Evolutionary conservation across 2,888 invertebrate genomes (phyloP).

Genomic region (Lepidocyrtoides sp.): DNA sequence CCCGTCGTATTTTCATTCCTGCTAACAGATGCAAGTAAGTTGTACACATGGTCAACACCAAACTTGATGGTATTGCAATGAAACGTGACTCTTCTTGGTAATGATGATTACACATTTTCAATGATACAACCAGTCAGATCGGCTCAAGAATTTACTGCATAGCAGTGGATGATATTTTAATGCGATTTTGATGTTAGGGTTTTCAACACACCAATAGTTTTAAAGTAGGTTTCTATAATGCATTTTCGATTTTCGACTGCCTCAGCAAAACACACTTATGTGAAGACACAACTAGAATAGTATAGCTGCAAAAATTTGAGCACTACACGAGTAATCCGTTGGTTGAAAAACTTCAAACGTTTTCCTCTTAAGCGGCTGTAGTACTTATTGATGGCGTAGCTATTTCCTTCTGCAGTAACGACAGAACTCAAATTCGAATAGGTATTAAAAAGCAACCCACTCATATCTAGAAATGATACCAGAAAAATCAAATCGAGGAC

Average conservation of each 20-base stretch:
- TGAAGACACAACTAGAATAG: too few species aligned
- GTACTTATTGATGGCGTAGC: too few species aligned
- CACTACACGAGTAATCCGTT: too few species aligned
- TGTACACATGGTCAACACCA: neutral
- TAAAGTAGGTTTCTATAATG: neutral
- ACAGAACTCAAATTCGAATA: too few species aligned
- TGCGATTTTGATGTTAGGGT: slow-evolving; percentile 19
- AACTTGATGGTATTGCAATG: neutral
- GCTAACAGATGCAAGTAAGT: neutral
- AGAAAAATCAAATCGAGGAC: too few species aligned
- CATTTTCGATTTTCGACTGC: neutral
- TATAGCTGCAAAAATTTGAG: too few species aligned
- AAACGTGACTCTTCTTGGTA: neutral
- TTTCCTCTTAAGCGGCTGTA: too few species aligned
- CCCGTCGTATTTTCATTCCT: too few species aligned
- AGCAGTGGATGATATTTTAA: neutral
- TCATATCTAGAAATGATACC: too few species aligned
- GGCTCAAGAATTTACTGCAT: neutral
- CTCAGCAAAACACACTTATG: neutral
- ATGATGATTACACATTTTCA: neutral
- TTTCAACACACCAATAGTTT: neutral
- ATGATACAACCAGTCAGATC: neutral
- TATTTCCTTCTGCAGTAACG: too few species aligned
- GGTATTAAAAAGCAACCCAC: too few species aligned
- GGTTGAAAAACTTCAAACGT: too few species aligned